Evolutionary conservation across 1,140 invertebrate species (phyloP).

Genomic region (Lerema accius): DNA sequence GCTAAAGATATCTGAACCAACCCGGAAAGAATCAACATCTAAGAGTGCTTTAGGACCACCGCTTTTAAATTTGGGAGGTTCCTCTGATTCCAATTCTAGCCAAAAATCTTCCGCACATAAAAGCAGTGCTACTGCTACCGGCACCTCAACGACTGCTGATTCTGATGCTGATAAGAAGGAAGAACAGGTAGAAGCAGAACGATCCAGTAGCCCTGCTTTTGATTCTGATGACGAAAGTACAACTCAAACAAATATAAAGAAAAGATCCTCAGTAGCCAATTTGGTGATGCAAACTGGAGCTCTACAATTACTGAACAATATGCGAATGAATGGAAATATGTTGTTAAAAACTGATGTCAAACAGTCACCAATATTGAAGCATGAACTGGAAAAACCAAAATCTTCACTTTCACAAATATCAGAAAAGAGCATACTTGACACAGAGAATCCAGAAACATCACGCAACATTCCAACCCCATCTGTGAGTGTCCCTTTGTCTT

Average conservation of each 20-base stretch:
- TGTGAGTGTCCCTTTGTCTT: conserved; percentile 58
- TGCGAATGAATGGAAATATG: conserved; percentile 83
- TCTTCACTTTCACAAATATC: conserved; percentile 86
- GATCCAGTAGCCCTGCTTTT: conserved; percentile 97
- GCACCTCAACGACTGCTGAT: conserved; percentile 83
- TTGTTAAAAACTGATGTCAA: conserved; percentile 77
- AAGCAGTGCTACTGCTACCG: conserved; percentile 83
- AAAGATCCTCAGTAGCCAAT: conserved; percentile 85
- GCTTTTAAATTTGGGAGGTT: conserved; percentile 69
- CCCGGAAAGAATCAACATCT: conserved; percentile 68
- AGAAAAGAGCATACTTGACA: conserved; percentile 85
- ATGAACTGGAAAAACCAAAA: conserved; percentile 74
- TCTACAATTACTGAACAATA: conserved; percentile 83
- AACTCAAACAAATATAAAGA: conserved; percentile 79
- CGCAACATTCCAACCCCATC: conserved; percentile 58
- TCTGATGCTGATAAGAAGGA: conserved; percentile 81
- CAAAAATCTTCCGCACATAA: conserved; percentile 85
- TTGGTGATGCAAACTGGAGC: conserved; percentile 85
- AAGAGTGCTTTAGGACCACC: conserved; percentile 76
- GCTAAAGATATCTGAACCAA: conserved; percentile 78
- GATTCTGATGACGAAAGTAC: conserved; percentile 96
- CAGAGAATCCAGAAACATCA: conserved; percentile 79
- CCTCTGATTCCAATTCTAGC: conserved; percentile 84
- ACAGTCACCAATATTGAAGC: conserved; percentile 61
- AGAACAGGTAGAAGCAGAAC: conserved; percentile 90